phyloP scores from a whole-genome alignment of 2,888 invertebrate genomes.

The Ectropis crepuscularia region DNA sequence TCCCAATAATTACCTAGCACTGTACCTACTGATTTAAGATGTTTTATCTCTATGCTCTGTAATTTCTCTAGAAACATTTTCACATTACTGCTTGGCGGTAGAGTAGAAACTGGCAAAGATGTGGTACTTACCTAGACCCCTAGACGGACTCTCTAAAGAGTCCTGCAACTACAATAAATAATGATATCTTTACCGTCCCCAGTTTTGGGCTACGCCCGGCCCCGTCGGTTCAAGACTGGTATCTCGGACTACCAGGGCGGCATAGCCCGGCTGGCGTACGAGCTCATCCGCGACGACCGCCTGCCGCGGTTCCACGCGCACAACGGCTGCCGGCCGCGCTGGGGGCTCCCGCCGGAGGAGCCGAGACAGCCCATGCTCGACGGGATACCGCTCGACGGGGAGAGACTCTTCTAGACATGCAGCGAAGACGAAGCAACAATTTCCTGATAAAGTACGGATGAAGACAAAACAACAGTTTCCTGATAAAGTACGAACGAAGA shows the following conservation, averaged over 20 bases:
- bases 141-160: no score
- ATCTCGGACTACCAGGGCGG: conserved; percentile 69
- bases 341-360: conserved; percentile 73
- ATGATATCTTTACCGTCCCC: conserved; percentile 23
- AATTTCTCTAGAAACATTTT: no score
- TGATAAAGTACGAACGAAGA: background rate
- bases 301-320: conserved; percentile 66
- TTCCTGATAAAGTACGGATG: background rate
- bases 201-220: conserved; percentile 72
- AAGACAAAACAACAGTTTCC: background rate
- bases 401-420: conserved; percentile 61
- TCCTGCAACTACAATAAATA: no score
- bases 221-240: conserved; percentile 66
- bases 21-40: no score
- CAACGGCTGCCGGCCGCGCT: conserved; percentile 68
- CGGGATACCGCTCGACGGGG: conserved; percentile 68
- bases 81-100: no score
- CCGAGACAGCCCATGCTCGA: conserved; percentile 71
- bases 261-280: conserved; percentile 73
- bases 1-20: no score
- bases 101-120: no score
- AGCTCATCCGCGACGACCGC: conserved; percentile 69
- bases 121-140: no score
- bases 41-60: no score
- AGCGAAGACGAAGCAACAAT: background rate